Evolutionary conservation across 64 coral and sea anemone genomes (phyloP), one percentile per base, ranked within the genome.

Genomic region (Pocillopora verrucosa): DNA sequence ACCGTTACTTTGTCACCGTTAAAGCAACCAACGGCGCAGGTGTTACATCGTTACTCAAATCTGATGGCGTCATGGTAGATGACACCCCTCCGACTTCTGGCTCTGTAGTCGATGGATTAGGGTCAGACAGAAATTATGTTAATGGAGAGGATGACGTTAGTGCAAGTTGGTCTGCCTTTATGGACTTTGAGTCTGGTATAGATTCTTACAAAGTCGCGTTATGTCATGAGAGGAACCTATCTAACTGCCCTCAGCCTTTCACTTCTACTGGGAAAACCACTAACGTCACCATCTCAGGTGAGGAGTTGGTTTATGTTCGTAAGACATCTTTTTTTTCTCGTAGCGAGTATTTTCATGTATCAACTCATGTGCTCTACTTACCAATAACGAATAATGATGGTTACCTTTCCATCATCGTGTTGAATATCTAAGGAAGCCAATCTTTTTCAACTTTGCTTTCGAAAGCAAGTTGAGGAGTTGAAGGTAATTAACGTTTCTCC

Each of bases 61-160:
- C 95, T 9, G 88, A 98, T 86, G 95, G 95, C 25, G 94, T 98
- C n/a, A 94, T 51, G 58, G 73, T 94, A 25, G 95, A 98, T 76
- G 88, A 92, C 20, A 94, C 85, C 69, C 74, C 95, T 35, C 95
- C 95, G 0, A 69, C 76, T 13, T 22, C 88, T 10, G 76, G 87
- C 45, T 63, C 19, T 11, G 94, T 88, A 51, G 34, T 77, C 5
- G 86, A 88, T 75, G 86, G 74, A 76, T 1, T 61, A 12, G 56
- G 0, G 3, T 76, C 72, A 76, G 86, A 77, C 45, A 10, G 62
- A 11, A 72, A 88, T 25, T 77, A 76, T 88, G 65, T 76, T 0
- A 37, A 88, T 24, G 72, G 70, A 0, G 74, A 77, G 38, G 26
- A 74, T 88, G 86, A 61, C 56, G 13, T 98, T 11, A 72, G 70